Conservation (phyloP, 2,113 vertebrate species). For the Asarcornis scutulata region DNA sequence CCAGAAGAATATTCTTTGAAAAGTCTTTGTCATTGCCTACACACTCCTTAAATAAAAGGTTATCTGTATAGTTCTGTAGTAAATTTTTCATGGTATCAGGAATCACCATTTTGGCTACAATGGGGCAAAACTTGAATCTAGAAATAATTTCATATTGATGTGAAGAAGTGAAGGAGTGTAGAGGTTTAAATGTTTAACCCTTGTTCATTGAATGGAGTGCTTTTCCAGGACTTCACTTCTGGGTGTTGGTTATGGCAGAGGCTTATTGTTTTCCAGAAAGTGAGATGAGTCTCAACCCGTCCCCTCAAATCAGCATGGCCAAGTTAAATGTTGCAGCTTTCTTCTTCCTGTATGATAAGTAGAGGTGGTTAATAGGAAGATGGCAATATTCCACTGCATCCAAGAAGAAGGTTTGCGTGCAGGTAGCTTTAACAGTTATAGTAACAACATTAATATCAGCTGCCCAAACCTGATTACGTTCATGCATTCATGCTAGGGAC, state of each 20-base stretch:
- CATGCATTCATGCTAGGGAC: not conserved
- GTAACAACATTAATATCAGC: not conserved
- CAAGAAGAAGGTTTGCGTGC: not conserved
- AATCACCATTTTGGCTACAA: not conserved
- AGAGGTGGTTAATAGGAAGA: slow-evolving; percentile 21
- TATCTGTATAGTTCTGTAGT: not conserved
- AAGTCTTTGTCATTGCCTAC: not conserved
- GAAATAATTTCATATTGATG: not conserved
- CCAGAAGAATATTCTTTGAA: not conserved
- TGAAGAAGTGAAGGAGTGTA: not conserved
- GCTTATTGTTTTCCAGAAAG: not conserved
- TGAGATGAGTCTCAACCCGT: not conserved
- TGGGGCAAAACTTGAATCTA: not conserved
- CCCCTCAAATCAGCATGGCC: not conserved
- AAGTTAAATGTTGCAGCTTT: not conserved
- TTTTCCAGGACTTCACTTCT: not conserved
- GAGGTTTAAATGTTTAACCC: not conserved
- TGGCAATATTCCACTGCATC: not conserved
- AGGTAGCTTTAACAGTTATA: not conserved
- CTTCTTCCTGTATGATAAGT: not conserved
- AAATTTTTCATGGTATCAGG: not conserved
- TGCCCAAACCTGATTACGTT: not conserved
- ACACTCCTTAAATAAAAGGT: not conserved
- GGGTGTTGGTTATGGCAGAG: not conserved
- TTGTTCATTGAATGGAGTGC: not conserved